Conservation (phyloP, 2,797 vertebrate species). For the Brachymystax lenok region DNA sequence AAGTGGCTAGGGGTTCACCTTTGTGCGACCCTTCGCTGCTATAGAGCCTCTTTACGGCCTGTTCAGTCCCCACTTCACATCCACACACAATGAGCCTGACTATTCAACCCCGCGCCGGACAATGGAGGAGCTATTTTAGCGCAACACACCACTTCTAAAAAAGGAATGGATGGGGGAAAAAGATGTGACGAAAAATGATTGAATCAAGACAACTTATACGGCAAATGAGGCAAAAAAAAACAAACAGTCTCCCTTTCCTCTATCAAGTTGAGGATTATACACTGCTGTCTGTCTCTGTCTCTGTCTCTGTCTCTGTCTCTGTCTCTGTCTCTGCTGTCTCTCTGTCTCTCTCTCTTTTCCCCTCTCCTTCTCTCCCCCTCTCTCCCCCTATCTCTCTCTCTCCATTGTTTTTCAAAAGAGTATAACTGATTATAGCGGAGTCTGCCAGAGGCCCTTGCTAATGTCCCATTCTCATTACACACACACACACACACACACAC, state of each 20-base stretch:
- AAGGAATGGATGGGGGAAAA: constrained; percentile 24
- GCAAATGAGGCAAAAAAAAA: constrained; percentile 34
- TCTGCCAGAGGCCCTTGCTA: constrained; percentile 86
- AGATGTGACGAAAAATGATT: constrained; percentile 27
- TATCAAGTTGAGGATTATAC: not conserved
- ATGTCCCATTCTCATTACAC: constrained; percentile 89
- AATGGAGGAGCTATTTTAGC: constrained; percentile 75
- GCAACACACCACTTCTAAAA: constrained; percentile 65
- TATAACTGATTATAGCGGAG: constrained; percentile 83
- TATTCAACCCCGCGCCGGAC: constrained; percentile 66
- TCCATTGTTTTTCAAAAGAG: constrained; percentile 46
- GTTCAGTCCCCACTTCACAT: constrained; percentile 74
- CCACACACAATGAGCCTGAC: constrained; percentile 76
- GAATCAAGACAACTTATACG: constrained; percentile 40
- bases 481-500: constrained; percentile 33
- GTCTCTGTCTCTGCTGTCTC: not conserved
- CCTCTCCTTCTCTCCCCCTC: constrained; percentile 12
- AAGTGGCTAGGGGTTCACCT: constrained; percentile 73
- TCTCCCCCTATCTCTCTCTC: not conserved
- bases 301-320: not conserved
- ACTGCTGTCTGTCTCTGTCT: not conserved
- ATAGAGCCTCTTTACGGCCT: constrained; percentile 76
- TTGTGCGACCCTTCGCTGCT: constrained; percentile 71
- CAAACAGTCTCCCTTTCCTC: not conserved
- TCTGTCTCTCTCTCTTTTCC: not conserved